phyloP scores from a whole-genome alignment of 2,888 invertebrate genomes.

The Argyresthia albistria region DNA sequence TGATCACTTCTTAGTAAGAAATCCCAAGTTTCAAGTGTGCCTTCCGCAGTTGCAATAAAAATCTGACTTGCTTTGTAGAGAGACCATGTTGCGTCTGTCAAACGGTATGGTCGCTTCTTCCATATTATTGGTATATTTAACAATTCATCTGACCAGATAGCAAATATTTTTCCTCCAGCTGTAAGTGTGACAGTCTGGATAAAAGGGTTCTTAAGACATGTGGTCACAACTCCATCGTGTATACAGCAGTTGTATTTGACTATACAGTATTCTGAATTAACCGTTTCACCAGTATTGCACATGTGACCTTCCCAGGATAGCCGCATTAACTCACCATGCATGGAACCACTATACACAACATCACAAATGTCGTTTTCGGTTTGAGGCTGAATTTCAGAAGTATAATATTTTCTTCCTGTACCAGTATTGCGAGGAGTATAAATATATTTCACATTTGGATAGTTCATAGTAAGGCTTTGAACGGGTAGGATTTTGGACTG shows the following conservation, averaged over 20 bases:
- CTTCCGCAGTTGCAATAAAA: conserved; percentile 80
- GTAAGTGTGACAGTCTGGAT: conserved; percentile 76
- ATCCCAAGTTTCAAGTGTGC: conserved; percentile 87
- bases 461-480: conserved; percentile 50
- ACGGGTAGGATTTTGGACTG: conserved; percentile 45
- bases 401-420: conserved; percentile 53
- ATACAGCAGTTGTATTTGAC: conserved; percentile 60
- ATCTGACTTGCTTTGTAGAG: conserved; percentile 80
- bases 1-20: conserved; percentile 78
- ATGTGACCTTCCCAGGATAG: conserved; percentile 79
- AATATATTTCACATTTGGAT: conserved; percentile 38
- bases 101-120: conserved; percentile 71
- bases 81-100: conserved; percentile 83
- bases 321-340: conserved; percentile 54
- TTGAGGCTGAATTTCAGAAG: conserved; percentile 36
- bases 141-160: conserved; percentile 81
- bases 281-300: conserved; percentile 72
- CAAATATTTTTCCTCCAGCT: conserved; percentile 82
- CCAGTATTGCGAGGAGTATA: conserved; percentile 35
- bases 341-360: conserved; percentile 45
- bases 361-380: conserved; percentile 34
- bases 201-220: conserved; percentile 74
- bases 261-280: conserved; percentile 72
- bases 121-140: conserved; percentile 75
- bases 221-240: conserved; percentile 81